A percentile compares a stretch with the other conserved stretches of the same genome.
Conservation (phyloP, 1,140 invertebrate species). For the Eumaeus atala region DNA sequence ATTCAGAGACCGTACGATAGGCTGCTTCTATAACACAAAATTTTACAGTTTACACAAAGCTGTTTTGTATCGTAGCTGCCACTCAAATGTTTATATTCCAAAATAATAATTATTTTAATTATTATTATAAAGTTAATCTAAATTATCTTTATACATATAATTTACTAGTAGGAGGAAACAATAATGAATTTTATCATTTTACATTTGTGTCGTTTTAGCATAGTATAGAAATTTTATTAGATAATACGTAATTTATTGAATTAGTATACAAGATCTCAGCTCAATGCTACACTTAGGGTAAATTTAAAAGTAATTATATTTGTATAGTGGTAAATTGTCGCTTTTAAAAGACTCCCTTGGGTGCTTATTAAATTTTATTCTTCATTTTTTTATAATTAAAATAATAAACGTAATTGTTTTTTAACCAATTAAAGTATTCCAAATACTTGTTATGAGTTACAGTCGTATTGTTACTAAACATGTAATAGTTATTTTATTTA, state of each 20-base stretch:
- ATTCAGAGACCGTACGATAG: too few relatives aligned
- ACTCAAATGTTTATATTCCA: too few relatives aligned
- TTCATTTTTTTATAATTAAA: constrained; percentile 9
- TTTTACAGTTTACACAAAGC: too few relatives aligned
- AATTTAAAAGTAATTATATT: constrained; percentile 43
- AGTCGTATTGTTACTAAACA: constrained; percentile 3
- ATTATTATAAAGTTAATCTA: too few relatives aligned
- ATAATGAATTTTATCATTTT: constrained; percentile 9
- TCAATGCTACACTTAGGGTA: constrained; percentile 67
- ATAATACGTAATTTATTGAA: constrained; percentile 47
- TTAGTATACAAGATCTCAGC: constrained; percentile 71
- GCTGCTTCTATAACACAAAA: too few relatives aligned
- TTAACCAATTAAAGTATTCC: background rate
- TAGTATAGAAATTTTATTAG: constrained; percentile 32
- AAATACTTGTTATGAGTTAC: too few relatives aligned
- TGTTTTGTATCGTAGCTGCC: too few relatives aligned
- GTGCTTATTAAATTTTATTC: constrained; percentile 17
- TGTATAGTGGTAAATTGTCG: constrained; percentile 49
- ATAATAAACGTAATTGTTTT: background rate
- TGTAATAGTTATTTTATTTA: constrained; percentile 9
- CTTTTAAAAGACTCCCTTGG: constrained; percentile 48
- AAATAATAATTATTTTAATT: too few relatives aligned
- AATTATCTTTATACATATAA: too few relatives aligned
- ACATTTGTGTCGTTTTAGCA: constrained; percentile 19
- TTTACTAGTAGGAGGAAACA: too few relatives aligned